Percentiles rank a stretch among this genome's conserved stretches.
These are phyloP conservation scores for Hippocampus mohnikei DNA, from an alignment of 2,113 vertebrate species.

Conservation along the genomic window DNA sequence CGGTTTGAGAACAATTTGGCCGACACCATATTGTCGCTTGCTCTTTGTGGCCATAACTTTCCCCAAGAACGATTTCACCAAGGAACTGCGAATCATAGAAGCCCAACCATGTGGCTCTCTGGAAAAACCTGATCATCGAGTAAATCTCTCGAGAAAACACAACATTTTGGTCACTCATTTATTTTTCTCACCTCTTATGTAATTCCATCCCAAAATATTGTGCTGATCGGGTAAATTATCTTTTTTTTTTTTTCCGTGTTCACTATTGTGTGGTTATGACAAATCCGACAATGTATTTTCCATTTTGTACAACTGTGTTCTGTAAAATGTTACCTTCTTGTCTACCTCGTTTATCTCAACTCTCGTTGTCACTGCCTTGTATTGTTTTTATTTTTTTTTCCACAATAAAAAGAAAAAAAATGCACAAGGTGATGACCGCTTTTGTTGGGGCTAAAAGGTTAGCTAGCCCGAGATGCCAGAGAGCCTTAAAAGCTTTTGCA, in stretches of 20 bases:
- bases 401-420: not conserved
- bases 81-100: too few species aligned
- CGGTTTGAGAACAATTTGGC: too few species aligned
- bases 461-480: not conserved
- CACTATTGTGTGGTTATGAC: not conserved
- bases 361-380: not conserved
- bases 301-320: not conserved
- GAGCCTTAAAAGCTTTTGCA: constrained; percentile 43
- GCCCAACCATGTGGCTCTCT: too few species aligned
- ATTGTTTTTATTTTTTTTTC: not conserved
- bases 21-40: too few species aligned
- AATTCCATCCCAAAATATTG: too few species aligned
- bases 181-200: too few species aligned
- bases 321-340: not conserved
- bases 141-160: too few species aligned
- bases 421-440: not conserved
- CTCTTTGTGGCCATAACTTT: too few species aligned
- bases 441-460: not conserved
- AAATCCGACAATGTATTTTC: not conserved
- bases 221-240: too few species aligned
- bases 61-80: too few species aligned
- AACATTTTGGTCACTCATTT: too few species aligned
- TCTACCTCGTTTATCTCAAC: not conserved
- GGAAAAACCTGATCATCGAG: too few species aligned
- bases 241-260: not conserved